Percentiles rank a stretch among this genome's conserved stretches.
Conservation (phyloP, 2,113 vertebrate genomes). For the Poecile atricapillus region DNA sequence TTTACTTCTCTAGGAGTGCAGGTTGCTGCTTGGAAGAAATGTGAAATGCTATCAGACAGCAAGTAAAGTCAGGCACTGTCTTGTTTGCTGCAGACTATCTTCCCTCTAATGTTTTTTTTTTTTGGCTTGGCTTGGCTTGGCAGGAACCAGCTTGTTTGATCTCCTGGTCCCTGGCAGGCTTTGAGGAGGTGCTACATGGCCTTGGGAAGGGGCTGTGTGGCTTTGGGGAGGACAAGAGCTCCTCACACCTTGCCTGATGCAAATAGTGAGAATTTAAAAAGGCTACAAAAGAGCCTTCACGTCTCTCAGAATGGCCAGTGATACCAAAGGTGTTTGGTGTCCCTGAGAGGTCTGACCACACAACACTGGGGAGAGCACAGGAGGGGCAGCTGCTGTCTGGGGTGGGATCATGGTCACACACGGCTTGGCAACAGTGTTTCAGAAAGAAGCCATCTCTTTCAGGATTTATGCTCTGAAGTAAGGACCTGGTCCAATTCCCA, state of each 20-base stretch:
- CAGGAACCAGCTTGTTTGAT: not conserved
- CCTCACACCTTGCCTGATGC: not conserved
- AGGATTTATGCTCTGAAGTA: not conserved
- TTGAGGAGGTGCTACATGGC: not conserved
- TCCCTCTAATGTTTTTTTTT: not conserved
- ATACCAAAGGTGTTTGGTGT: too few species aligned
- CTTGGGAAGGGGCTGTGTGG: not conserved
- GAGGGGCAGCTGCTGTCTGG: not conserved
- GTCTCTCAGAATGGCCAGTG: not conserved
- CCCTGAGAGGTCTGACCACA: fast-evolving
- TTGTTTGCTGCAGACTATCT: not conserved
- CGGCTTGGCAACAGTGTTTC: not conserved
- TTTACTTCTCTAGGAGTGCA: not conserved
- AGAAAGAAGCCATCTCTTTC: not conserved
- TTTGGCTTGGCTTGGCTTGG: not conserved
- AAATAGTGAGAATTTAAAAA: not conserved
- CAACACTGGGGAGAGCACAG: fast-evolving
- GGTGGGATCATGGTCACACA: fast-evolving
- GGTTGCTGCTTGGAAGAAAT: not conserved
- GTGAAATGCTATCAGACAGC: not conserved
- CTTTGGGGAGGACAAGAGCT: not conserved
- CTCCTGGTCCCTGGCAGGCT: not conserved
- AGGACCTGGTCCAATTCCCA: not conserved
- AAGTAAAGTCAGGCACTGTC: not conserved
- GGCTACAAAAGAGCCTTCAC: not conserved